Percentiles rank a stretch among this genome's conserved stretches.
Conservation (phyloP, 2,797 vertebrate species). For the Picus viridis region DNA sequence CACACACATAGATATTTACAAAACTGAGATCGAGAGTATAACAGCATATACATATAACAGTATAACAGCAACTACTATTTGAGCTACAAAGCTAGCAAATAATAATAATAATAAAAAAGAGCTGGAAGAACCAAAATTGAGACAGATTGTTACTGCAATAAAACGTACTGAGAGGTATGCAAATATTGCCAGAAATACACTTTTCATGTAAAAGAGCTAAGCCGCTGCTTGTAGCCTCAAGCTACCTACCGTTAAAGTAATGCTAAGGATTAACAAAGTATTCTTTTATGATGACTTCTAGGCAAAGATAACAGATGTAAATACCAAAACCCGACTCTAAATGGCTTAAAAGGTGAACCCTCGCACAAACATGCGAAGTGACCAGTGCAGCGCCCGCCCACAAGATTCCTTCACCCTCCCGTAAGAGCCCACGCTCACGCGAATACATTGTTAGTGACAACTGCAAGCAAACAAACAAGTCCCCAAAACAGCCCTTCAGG, state of each 20-base stretch:
- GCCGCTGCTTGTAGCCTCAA: background rate
- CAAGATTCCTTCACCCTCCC: background rate
- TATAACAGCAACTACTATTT: no score
- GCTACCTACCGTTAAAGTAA: background rate
- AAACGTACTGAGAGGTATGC: background rate
- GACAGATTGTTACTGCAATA: background rate
- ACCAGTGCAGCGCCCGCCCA: rapidly evolving
- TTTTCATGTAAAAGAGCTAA: background rate
- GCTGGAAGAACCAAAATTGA: background rate
- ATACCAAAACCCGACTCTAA: background rate
- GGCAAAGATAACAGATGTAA: background rate
- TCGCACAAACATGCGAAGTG: rapidly evolving
- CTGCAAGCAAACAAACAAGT: rapidly evolving
- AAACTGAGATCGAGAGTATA: background rate
- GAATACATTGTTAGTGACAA: background rate
- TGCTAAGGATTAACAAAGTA: background rate
- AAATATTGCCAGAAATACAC: background rate
- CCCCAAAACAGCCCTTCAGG: background rate
- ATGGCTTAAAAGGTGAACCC: background rate
- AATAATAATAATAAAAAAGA: background rate
- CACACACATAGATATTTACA: background rate
- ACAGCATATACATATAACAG: no score
- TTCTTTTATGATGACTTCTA: background rate
- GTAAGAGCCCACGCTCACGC: background rate
- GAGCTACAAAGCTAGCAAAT: background rate